A percentile compares a stretch with the other conserved stretches of the same genome.
These are phyloP conservation scores for Saxidomus purpurata DNA, from an alignment of 1,140 invertebrate species.

Conservation along the genomic window DNA sequence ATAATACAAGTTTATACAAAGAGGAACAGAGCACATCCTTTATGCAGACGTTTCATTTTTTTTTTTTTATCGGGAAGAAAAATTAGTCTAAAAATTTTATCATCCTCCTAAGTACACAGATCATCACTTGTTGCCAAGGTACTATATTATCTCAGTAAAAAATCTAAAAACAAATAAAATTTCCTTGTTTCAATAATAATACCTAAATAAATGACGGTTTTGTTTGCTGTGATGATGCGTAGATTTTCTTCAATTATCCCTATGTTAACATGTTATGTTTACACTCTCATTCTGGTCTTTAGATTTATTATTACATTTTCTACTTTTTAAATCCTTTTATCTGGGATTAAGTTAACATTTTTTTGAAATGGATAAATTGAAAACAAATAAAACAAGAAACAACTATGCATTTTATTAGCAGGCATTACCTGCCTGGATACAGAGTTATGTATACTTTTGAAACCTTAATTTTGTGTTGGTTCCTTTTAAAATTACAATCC, in stretches of 20 bases:
- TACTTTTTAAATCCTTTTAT: slow-evolving; percentile 38
- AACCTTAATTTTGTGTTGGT: neutral
- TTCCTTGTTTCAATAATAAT: slow-evolving; percentile 15
- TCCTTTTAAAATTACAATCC: slow-evolving; percentile 14
- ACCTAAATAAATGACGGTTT: slow-evolving; percentile 30
- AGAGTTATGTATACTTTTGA: neutral
- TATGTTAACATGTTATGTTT: neutral
- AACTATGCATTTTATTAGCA: neutral
- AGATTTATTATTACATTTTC: slow-evolving; percentile 28
- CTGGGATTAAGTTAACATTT: slow-evolving; percentile 51
- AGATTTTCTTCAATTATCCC: slow-evolving; percentile 6
- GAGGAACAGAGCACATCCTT: too few species aligned
- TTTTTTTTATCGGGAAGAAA: too few species aligned
- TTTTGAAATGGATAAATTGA: slow-evolving; percentile 31
- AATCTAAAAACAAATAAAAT: neutral
- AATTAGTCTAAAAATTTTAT: neutral
- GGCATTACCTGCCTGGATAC: slow-evolving; percentile 1
- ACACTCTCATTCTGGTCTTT: slow-evolving; percentile 1
- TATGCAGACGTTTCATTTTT: too few species aligned
- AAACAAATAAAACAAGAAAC: slow-evolving; percentile 12
- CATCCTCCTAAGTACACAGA: neutral
- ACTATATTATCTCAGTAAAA: neutral
- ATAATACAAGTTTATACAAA: too few species aligned
- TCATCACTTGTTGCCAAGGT: neutral
- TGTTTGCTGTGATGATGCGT: neutral